Evolutionary conservation across 2,888 invertebrate species (phyloP), one percentile per base, ranked within the genome.

Genomic region (Bembecia ichneumoniformis): DNA sequence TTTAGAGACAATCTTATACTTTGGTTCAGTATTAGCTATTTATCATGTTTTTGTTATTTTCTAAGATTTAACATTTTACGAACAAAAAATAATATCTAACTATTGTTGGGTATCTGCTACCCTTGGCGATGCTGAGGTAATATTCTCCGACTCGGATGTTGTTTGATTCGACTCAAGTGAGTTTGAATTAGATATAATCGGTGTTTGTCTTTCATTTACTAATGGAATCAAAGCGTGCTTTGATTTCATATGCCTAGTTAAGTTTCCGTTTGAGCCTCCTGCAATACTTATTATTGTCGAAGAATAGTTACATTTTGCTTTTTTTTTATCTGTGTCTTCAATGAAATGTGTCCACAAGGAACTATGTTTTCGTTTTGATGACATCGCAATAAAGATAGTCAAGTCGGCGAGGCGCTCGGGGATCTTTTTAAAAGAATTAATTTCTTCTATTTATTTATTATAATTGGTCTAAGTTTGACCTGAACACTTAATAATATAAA

Each of bases 231-330:
- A 35, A 47, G 43, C 34, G 47, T 51, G 51, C 43, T 49, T 51
- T 20, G 46, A 40, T 51, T 47, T 51, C 49, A 51, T 49, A 43
- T 51, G 49, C 34, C 51, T n/a, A 15, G 46, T 49, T 49, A 51
- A 49, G 34, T 51, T 51, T 11, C 51, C 49, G 20, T 47, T 49
- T 16, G 51, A 51, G n/a, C 51, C 51, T 43, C 49, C 47, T 11
- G 43, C 43, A 49, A 51, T 44, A 49, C 51, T 51, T 47, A 49
- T 51, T 47, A 40, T 17, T 13, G 46, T 44, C 13, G 49, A 49
- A 49, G 49, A 51, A 51, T 51, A 47, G 35, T 51, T 51, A 49
- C 51, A 51, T 49, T 49, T 49, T 43, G 51, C 51, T 48, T 49
- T 51, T 49, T 51, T 51, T 47, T 51, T 7, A 47, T 51, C 49